Conservation (phyloP, 2,797 vertebrate genomes). For the Aplochiton taeniatus region DNA sequence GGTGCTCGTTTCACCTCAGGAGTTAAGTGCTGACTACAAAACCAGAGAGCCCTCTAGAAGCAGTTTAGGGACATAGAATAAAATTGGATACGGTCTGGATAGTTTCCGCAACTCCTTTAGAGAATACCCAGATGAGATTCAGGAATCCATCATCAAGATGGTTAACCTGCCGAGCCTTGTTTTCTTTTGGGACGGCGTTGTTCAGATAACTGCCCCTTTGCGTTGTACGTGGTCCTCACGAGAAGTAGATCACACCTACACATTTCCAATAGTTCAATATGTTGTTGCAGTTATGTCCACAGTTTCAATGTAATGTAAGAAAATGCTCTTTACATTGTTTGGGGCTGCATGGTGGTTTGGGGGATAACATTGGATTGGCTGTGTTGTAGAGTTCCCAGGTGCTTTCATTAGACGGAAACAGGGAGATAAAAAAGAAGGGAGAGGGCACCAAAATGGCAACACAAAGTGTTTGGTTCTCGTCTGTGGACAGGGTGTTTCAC, state of each 20-base stretch:
- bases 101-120: constrained; percentile 20
- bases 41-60: constrained; percentile 17
- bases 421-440: neutral
- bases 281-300: constrained; percentile 4
- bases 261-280: neutral
- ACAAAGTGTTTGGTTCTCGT: constrained; percentile 26
- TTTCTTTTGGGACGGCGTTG: no score
- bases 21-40: neutral
- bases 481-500: constrained; percentile 25
- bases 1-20: constrained; percentile 6
- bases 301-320: neutral
- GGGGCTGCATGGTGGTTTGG: neutral
- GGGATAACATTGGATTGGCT: neutral
- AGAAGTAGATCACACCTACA: neutral
- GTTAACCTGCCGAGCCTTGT: neutral
- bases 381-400: constrained; percentile 1
- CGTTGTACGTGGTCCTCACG: no score
- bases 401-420: constrained; percentile 14
- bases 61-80: constrained; percentile 18
- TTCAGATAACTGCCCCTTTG: no score
- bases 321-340: neutral
- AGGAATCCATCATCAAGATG: constrained; percentile 5
- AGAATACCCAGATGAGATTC: constrained; percentile 12
- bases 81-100: constrained; percentile 31
- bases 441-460: constrained; percentile 25